Base-by-base conservation (phyloP, 2,113 vertebrate genomes). In the Austrofundulus limnaeus region DNA sequence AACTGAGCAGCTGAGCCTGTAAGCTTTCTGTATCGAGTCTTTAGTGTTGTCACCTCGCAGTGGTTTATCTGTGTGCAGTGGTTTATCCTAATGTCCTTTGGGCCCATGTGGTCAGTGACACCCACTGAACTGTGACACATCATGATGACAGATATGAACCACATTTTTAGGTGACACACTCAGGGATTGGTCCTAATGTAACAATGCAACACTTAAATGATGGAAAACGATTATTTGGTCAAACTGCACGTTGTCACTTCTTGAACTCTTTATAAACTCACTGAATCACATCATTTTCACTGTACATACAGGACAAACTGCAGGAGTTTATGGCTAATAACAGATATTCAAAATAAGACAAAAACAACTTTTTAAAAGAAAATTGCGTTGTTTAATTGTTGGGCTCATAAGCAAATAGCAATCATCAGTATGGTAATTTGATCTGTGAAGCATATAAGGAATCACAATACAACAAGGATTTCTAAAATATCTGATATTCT, bases 371-470 rank as follows among this genome's bases (percentile, higher is more conserved):
- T 19, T 38, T 2, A 12, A 20, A 41, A 21, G 16, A 39, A 50
- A 52, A 60, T 48, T n/a, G n/a, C 5, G 61, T 34, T 4, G 37
- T 66, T 78, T 61, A 72, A 80, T 75, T 69, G 56, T 75, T 71
- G 14, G 28, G 55, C 59, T 60, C 5, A 5, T 45, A 28, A 60
- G 70, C 37, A 75, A 80, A 70, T 61, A 66, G 43, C 41, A 59
- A 76, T 20, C 31, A 34, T 34, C 31, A 34, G 5, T 5, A 34
- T 34, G 31, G 5, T 34, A 10, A 34, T 34, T 9, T 34, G 2
- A 9, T 34, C 31, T 34, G 31, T 34, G 31, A 8, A 9, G 31
- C 31, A 34, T 34, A 10, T 55, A 39, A 61, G 24, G 20, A 47
- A 28, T 59, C 24, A 41, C 15, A 63, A 39, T 16, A 55, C 43